Conservation (phyloP, 2,797 vertebrate species). For the Choloepus didactylus region DNA sequence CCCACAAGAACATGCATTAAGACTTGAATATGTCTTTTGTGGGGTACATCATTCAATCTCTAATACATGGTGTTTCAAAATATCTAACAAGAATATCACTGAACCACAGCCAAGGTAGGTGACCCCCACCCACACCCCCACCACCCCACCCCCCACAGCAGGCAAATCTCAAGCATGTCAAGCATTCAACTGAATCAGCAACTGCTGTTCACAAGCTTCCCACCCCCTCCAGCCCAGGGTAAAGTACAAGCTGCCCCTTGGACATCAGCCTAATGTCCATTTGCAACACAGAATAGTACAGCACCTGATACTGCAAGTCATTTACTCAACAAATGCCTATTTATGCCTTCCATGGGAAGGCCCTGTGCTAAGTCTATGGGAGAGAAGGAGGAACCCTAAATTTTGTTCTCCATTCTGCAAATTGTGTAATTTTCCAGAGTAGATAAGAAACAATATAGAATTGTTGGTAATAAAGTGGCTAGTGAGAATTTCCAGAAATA, state of each 20-base stretch:
- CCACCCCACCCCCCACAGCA: not conserved
- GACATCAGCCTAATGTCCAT: not conserved
- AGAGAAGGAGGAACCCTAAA: not conserved
- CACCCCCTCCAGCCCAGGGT: not conserved
- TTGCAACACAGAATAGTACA: not conserved
- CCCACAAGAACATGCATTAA: too few relatives aligned
- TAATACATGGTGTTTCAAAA: not conserved
- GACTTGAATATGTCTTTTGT: too few relatives aligned
- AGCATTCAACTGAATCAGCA: not conserved
- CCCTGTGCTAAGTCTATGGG: not conserved
- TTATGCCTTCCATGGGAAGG: not conserved
- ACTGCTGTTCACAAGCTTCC: not conserved
- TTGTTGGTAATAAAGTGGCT: constrained; percentile 1
- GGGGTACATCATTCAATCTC: too few relatives aligned
- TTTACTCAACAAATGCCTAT: not conserved
- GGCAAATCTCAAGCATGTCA: not conserved
- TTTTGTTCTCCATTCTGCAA: not conserved
- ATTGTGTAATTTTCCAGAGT: not conserved
- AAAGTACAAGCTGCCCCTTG: not conserved
- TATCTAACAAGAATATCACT: not conserved
- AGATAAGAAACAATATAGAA: not conserved
- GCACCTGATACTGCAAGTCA: not conserved
- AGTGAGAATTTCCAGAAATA: constrained; percentile 21
- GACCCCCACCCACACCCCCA: too few relatives aligned
- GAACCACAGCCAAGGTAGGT: not conserved